Percentiles rank a stretch among this genome's conserved stretches.
Conservation (phyloP, 2,797 vertebrate species). For the Chelon auratus region DNA sequence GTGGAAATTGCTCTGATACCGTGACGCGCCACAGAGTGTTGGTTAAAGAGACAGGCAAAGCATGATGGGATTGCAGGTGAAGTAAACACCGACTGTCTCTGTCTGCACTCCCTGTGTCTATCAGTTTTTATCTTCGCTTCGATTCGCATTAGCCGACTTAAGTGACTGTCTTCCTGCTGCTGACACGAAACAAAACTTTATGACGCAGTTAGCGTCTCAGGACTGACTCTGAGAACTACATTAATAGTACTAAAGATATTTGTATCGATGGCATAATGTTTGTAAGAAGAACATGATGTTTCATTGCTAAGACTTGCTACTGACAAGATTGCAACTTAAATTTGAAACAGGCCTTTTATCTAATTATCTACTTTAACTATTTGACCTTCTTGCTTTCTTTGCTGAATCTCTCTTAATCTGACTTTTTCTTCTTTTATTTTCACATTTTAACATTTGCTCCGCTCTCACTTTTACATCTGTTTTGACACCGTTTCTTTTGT, state of each 20-base stretch:
- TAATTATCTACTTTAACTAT: background rate
- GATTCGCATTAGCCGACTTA: conserved; percentile 37
- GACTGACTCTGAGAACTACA: background rate
- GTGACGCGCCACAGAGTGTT: conserved; percentile 31
- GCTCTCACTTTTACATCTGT: background rate
- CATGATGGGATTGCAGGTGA: conserved; percentile 63
- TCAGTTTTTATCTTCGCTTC: conserved; percentile 38
- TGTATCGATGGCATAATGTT: background rate
- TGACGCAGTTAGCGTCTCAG: background rate
- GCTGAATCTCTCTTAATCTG: background rate
- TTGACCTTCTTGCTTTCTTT: background rate
- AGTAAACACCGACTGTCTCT: conserved; percentile 34
- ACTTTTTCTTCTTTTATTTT: background rate
- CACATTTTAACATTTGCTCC: background rate
- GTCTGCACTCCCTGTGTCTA: conserved; percentile 12
- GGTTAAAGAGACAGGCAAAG: conserved; percentile 50
- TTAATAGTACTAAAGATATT: conserved; percentile 6
- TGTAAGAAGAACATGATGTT: background rate
- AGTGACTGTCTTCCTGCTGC: conserved; percentile 31
- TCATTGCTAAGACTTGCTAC: background rate
- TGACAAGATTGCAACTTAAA: background rate
- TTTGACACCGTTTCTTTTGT: background rate
- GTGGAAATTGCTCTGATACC: conserved; percentile 46
- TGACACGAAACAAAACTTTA: conserved; percentile 17
- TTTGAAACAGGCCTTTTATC: background rate